Percentiles rank a stretch among this genome's conserved stretches.
phyloP scores from a whole-genome alignment of 2,888 invertebrate species.

The Elegia similella region DNA sequence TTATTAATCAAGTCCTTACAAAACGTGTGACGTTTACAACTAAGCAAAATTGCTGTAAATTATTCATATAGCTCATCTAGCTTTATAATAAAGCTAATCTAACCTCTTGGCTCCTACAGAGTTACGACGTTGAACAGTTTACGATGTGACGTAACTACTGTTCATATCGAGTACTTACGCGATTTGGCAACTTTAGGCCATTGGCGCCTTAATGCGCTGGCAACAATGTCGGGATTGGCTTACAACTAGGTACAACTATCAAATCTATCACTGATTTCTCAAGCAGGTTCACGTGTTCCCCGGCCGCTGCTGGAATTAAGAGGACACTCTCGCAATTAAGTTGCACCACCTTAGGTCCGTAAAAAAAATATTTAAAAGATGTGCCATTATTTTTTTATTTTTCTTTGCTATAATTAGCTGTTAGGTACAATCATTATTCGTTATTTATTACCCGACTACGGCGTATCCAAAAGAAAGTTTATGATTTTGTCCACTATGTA shows the following conservation, averaged over 20 bases:
- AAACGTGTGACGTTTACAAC: neutral
- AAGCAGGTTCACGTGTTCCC: neutral
- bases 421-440: too few species aligned
- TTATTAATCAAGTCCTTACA: too few species aligned
- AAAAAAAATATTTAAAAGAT: too few species aligned
- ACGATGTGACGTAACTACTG: conserved; percentile 12
- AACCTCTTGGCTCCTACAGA: neutral
- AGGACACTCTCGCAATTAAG: too few species aligned
- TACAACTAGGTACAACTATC: neutral
- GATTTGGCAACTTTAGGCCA: neutral
- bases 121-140: conserved; percentile 3
- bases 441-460: too few species aligned
- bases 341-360: too few species aligned
- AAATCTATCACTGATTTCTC: neutral
- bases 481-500: too few species aligned
- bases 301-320: conserved; percentile 1
- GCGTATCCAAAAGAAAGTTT: too few species aligned
- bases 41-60: neutral
- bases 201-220: conserved; percentile 1
- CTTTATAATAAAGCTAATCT: neutral
- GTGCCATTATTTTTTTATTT: too few species aligned
- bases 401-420: too few species aligned
- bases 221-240: conserved; percentile 7
- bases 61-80: neutral
- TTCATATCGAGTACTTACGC: conserved; percentile 9